A percentile compares a stretch with the other conserved stretches of the same genome.
These are phyloP conservation scores for Galago senegalensis DNA, from an alignment of 2,797 vertebrate species.

Conservation along the genomic window DNA sequence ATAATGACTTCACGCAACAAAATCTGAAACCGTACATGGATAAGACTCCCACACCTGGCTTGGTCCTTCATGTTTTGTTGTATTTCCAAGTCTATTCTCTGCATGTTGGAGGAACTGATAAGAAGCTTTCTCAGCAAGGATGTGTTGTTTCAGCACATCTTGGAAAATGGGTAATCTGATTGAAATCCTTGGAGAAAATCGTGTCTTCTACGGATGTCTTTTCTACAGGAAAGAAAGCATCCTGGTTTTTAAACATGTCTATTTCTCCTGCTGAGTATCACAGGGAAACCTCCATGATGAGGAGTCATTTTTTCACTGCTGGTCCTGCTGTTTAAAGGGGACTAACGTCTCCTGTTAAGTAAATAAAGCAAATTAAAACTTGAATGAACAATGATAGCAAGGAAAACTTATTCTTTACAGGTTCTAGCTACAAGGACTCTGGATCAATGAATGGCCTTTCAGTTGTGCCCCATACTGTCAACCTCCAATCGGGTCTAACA, in stretches of 20 bases:
- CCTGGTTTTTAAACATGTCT: neutral
- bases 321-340: neutral
- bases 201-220: neutral
- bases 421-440: neutral
- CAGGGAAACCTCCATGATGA: neutral
- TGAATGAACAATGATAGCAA: conserved; percentile 25
- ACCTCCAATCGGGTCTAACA: conserved; percentile 14
- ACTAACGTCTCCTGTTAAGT: conserved; percentile 20
- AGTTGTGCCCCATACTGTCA: conserved; percentile 46
- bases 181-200: conserved; percentile 55
- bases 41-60: neutral
- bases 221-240: conserved; percentile 39
- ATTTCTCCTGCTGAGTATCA: conserved; percentile 31
- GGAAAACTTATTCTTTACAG: conserved; percentile 40
- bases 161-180: neutral
- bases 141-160: conserved; percentile 7
- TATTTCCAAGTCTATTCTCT: conserved; percentile 1
- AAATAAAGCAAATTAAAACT: conserved; percentile 66
- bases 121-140: neutral
- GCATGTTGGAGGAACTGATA: neutral
- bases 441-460: conserved; percentile 45
- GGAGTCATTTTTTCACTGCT: neutral
- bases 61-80: neutral
- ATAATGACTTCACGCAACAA: neutral
- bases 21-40: neutral